A percentile compares a stretch with the other conserved stretches of the same genome.
These are phyloP conservation scores for Ericerus pela DNA, from an alignment of 1,140 invertebrate species.

Conservation along the genomic window DNA sequence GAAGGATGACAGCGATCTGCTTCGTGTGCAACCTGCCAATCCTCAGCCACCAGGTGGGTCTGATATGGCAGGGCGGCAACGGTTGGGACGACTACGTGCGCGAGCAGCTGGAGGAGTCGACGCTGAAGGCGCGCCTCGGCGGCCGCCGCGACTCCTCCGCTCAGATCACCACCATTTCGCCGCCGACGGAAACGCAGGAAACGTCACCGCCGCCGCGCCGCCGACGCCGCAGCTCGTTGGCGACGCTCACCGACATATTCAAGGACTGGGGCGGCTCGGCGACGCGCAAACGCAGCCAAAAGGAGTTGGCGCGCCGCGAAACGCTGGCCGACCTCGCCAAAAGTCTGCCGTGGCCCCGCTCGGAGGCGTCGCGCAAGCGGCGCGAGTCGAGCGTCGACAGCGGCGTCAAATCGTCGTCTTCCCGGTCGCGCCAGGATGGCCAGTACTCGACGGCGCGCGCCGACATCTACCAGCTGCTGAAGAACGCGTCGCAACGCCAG, in stretches of 20 bases:
- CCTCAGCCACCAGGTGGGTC: constrained; percentile 77
- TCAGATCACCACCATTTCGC: constrained; percentile 68
- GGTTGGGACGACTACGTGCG: constrained; percentile 79
- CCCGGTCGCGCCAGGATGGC: constrained; percentile 45
- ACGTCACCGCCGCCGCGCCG: constrained; percentile 43
- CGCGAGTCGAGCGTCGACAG: constrained; percentile 68
- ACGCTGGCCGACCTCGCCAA: constrained; percentile 67
- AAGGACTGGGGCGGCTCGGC: constrained; percentile 61
- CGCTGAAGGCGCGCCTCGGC: constrained; percentile 50
- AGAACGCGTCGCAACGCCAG: constrained; percentile 23
- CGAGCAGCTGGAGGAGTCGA: constrained; percentile 69
- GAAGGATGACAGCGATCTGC: constrained; percentile 84
- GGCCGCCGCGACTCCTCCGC: constrained; percentile 71
- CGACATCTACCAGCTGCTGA: constrained; percentile 55
- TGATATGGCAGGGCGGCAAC: constrained; percentile 83
- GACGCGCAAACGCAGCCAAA: constrained; percentile 29
- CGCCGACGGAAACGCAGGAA: constrained; percentile 51
- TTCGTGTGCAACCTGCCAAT: constrained; percentile 91
- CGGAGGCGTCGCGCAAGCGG: constrained; percentile 40
- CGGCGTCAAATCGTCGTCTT: constrained; percentile 54
- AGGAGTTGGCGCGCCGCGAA: constrained; percentile 59
- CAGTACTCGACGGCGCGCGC: constrained; percentile 34
- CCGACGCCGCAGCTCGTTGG: constrained; percentile 60
- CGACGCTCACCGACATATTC: constrained; percentile 72
- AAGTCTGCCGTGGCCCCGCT: constrained; percentile 50